Evolutionary conservation across 1,140 invertebrate species (phyloP).

Genomic region (Pachypeltis micranthus): DNA sequence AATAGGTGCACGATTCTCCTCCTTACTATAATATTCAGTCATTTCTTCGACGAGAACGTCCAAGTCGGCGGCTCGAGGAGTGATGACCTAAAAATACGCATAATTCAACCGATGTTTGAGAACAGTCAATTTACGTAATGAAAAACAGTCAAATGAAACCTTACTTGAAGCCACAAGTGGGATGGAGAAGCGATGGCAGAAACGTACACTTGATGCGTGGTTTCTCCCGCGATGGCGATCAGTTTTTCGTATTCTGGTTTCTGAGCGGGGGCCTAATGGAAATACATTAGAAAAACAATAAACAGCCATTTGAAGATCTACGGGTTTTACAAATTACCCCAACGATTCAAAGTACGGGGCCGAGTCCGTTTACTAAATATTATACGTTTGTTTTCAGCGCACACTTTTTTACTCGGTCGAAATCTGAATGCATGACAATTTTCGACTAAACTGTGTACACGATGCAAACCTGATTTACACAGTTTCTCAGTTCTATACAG

Average conservation of each 20-base stretch:
- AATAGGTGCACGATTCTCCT: constrained; percentile 48
- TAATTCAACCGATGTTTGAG: not conserved
- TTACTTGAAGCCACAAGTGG: constrained; percentile 72
- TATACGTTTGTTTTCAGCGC: no score
- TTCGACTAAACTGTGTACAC: no score
- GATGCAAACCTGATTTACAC: no score
- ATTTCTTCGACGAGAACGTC: constrained; percentile 62
- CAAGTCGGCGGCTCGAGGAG: constrained; percentile 51
- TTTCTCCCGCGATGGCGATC: constrained; percentile 32
- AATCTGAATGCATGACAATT: no score
- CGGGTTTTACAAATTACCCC: no score
- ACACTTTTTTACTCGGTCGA: no score
- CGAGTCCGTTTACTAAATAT: no score
- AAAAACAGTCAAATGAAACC: constrained; percentile 6
- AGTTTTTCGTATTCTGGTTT: constrained; percentile 20
- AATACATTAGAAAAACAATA: not conserved
- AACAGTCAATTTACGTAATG: not conserved
- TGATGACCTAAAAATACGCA: constrained; percentile 39
- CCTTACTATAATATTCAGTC: constrained; percentile 59
- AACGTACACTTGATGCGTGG: constrained; percentile 64
- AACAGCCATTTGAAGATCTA: no score
- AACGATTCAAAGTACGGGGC: no score
- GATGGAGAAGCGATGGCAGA: constrained; percentile 64
- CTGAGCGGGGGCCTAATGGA: not conserved
- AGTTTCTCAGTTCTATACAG: no score